Evolutionary conservation across 2,888 invertebrate species (phyloP).

Genomic region (Dynastes hyllus): DNA sequence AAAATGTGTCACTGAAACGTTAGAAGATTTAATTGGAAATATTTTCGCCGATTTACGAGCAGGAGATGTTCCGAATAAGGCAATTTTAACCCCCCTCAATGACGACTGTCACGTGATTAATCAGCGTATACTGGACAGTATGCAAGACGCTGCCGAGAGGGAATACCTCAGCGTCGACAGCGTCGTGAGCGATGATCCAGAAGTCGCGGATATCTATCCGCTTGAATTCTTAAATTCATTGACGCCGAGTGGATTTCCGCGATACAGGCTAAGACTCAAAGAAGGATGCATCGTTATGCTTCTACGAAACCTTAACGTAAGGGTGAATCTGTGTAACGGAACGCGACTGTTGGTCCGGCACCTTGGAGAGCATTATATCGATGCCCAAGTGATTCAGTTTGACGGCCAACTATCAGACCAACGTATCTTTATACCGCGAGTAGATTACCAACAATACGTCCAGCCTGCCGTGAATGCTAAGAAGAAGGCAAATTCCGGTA

Average conservation of each 20-base stretch:
- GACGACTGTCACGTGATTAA: no score
- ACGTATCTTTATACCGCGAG: slow-evolving; percentile 32
- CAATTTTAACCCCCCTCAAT: not conserved
- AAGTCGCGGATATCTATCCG: slow-evolving; percentile 36
- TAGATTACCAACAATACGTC: slow-evolving; percentile 42
- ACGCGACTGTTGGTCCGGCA: slow-evolving; percentile 43
- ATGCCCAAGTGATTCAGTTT: slow-evolving; percentile 22
- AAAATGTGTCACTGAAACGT: slow-evolving; percentile 16
- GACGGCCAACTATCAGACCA: slow-evolving; percentile 14
- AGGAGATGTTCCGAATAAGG: no score
- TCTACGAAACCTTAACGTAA: no score
- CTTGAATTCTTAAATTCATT: slow-evolving; percentile 54
- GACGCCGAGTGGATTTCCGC: slow-evolving; percentile 17
- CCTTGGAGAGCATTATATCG: slow-evolving; percentile 21
- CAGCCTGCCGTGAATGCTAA: slow-evolving; percentile 48
- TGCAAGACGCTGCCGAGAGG: no score
- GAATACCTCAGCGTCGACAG: not conserved
- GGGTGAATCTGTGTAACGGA: slow-evolving; percentile 52
- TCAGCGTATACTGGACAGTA: no score
- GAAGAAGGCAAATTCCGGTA: no score
- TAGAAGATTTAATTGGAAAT: slow-evolving; percentile 35
- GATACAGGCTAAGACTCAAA: no score
- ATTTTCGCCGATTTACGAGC: slow-evolving; percentile 28
- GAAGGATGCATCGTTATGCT: no score
- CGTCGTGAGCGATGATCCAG: slow-evolving; percentile 33